These are phyloP conservation scores for Emesis furor DNA, from an alignment of 2,888 invertebrate genomes.

Conservation along the genomic window DNA sequence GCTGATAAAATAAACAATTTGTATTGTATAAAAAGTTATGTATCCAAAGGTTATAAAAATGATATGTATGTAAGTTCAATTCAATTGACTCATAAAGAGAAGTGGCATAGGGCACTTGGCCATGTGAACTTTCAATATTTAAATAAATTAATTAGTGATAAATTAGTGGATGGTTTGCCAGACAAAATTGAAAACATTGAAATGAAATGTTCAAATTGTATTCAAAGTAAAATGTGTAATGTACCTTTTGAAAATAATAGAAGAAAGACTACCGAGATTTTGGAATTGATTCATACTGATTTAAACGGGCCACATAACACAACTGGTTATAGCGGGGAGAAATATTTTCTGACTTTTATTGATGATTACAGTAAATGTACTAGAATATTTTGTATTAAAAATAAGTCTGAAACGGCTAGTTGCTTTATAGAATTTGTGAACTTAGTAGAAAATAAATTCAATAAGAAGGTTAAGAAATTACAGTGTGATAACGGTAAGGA, in stretches of 20 bases:
- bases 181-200: too few species aligned
- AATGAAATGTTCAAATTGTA: too few species aligned
- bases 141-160: slow-evolving; percentile 62
- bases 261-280: slow-evolving; percentile 54
- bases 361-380: slow-evolving; percentile 73
- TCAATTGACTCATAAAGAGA: slow-evolving; percentile 61
- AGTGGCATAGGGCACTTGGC: slow-evolving; percentile 66
- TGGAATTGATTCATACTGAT: slow-evolving; percentile 72
- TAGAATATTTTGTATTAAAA: slow-evolving; percentile 71
- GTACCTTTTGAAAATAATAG: slow-evolving; percentile 75
- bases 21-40: slow-evolving; percentile 59
- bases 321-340: too few species aligned
- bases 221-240: slow-evolving; percentile 70
- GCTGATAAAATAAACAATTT: slow-evolving; percentile 67
- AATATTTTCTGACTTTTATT: slow-evolving; percentile 61
- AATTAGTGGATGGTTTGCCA: slow-evolving; percentile 65
- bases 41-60: slow-evolving; percentile 40
- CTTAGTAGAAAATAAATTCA: slow-evolving; percentile 62
- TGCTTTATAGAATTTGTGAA: slow-evolving; percentile 71
- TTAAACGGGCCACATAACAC: slow-evolving; percentile 22
- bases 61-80: slow-evolving; percentile 54
- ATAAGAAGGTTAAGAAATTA: slow-evolving; percentile 70
- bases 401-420: slow-evolving; percentile 61
- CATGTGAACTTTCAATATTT: slow-evolving; percentile 73
- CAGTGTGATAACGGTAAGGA: slow-evolving; percentile 74